Base-by-base conservation (phyloP, 92 coral and sea anemone species). In the Zoanthus gigantus region DNA sequence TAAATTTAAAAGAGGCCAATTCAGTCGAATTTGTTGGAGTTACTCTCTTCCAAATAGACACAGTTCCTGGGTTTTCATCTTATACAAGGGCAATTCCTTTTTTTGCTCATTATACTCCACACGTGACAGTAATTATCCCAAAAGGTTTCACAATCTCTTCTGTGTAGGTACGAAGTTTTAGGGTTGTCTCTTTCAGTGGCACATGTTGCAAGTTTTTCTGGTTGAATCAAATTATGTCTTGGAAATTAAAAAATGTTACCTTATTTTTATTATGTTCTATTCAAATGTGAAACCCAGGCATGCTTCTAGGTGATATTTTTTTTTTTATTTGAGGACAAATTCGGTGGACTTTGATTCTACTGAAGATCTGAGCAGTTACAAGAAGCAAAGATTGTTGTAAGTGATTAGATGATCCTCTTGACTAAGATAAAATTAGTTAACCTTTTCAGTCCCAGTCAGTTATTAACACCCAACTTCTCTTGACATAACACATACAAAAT, bases 331-430 rank as follows among this genome's bases (percentile, higher is more conserved):
- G 46, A 91, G 94, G 29, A 73, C 76, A 71, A 90, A 79, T 30
- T 92, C 98, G 16, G 30, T 94, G 53, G 95, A 86, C 31, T 94
- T 94, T 86, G 95, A 91, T 66, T 93, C 98, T 60, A 89, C 91
- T 84, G 95, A 94, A 77, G 93, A 94, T 78, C 84, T 90, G 17
- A 71, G 82, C 74, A 77, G 65, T n/a, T 88, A 81, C 80, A 89
- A 87, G 90, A 92, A 83, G 45, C 88, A 92, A 67, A 74, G 90
- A 8, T 88, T 92, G 47, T 92, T 92, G 94, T 92, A 65, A 86
- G 94, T 92, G 69, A 17, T n/a, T 63, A 63, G 69, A 17, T 63
- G 69, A n/a, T n/a, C 17, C 31, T 4, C 2, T 37, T 2, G 42
- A 2, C 42, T 0, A 2, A 37, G 9, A 63, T 23, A 17, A 5